Evolutionary conservation across 1,140 invertebrate species (phyloP).

Genomic region (Spodoptera frugiperda): DNA sequence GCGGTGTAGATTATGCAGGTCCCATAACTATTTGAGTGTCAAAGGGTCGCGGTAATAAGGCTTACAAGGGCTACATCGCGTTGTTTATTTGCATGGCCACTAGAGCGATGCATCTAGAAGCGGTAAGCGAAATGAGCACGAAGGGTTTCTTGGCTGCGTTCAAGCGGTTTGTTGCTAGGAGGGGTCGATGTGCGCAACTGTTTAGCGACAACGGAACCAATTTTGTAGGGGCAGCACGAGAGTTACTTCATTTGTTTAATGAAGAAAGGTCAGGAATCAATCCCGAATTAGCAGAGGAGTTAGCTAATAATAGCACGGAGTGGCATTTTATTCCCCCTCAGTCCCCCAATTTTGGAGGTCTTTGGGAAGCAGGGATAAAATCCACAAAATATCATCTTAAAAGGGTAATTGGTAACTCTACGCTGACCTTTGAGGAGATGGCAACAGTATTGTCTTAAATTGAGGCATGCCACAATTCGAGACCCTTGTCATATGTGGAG

Average conservation of each 20-base stretch:
- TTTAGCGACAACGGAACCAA: constrained; percentile 43
- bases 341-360: constrained; percentile 13
- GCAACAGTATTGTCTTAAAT: constrained; percentile 34
- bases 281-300: constrained; percentile 15
- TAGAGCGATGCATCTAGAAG: too few species aligned
- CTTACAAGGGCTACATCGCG: too few species aligned
- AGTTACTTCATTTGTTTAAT: constrained; percentile 15
- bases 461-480: constrained; percentile 40
- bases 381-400: constrained; percentile 26
- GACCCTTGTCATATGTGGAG: neutral
- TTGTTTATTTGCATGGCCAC: too few species aligned
- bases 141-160: constrained; percentile 32
- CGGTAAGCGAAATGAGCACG: constrained; percentile 22
- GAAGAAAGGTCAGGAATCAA: neutral
- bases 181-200: constrained; percentile 13
- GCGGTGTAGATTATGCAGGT: too few species aligned
- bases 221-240: constrained; percentile 40
- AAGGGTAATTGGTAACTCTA: constrained; percentile 15
- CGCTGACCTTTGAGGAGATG: constrained; percentile 42
- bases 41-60: too few species aligned
- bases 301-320: constrained; percentile 21
- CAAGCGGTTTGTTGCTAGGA: constrained; percentile 32
- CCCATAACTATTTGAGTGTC: too few species aligned
- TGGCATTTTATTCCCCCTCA: constrained; percentile 43
- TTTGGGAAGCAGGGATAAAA: too few species aligned